These are phyloP conservation scores for Brachyhypopomus gauderio DNA, from an alignment of 2,113 vertebrate genomes.

Conservation along the genomic window DNA sequence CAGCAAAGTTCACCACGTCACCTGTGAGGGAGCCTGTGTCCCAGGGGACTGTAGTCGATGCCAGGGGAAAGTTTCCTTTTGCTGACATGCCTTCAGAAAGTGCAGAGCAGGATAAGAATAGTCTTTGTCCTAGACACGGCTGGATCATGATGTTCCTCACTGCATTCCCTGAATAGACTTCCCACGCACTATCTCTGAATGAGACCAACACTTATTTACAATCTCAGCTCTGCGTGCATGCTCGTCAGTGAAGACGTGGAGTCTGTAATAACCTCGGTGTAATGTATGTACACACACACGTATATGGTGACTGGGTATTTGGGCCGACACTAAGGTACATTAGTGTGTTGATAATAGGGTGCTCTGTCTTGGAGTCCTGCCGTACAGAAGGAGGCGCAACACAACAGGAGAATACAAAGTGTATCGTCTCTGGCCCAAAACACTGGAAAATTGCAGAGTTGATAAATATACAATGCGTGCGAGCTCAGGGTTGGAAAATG, in stretches of 20 bases:
- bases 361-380: too few relatives aligned
- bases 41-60: slow-evolving; percentile 34
- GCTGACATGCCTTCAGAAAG: slow-evolving; percentile 45
- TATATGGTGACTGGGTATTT: too few relatives aligned
- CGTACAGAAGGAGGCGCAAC: too few relatives aligned
- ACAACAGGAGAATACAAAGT: too few relatives aligned
- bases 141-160: slow-evolving; percentile 43
- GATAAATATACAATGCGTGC: too few relatives aligned
- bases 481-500: too few relatives aligned
- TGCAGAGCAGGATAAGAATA: slow-evolving; percentile 50
- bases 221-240: neutral
- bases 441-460: too few relatives aligned
- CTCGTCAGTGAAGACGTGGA: neutral
- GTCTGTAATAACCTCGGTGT: neutral
- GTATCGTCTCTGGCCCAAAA: too few relatives aligned
- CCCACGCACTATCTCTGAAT: slow-evolving; percentile 33
- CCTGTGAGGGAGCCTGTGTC: slow-evolving; percentile 33
- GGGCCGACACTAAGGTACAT: neutral
- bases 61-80: slow-evolving; percentile 46
- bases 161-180: slow-evolving; percentile 33
- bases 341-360: neutral
- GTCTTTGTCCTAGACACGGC: slow-evolving; percentile 28
- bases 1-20: slow-evolving; percentile 30
- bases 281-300: too few relatives aligned
- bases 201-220: slow-evolving; percentile 35